Evolutionary conservation across 2,113 vertebrate species (phyloP), one percentile per base, ranked within the genome.

Genomic region (Saimiri boliviensis): DNA sequence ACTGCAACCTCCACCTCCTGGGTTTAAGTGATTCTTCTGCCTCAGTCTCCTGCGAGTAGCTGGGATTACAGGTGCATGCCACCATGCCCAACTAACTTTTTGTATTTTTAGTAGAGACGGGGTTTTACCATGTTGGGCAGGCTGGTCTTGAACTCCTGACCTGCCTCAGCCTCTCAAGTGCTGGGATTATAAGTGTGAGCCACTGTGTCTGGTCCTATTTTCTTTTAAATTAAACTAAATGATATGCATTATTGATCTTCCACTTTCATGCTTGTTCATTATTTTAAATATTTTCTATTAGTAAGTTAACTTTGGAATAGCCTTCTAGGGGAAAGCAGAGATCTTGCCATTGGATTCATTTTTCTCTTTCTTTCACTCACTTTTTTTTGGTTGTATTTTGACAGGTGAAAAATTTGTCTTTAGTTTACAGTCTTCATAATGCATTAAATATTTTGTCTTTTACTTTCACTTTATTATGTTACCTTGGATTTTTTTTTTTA

Each of bases 231-330:
- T 74, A 70, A 80, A 56, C 54, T 60, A 77, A 92, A 23, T 77
- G 52, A 42, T 79, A 52, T 81, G 8, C 30, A 17, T 85, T 77
- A 40, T n/a, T 95, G 45, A 10, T 93, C 8, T 68, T 95, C 45
- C 3, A 6, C 30, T 40, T 93, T 63, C 32, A 17, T 79, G 10
- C 73, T 68, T 89, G 30, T 63, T 76, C 12, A 60, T 95, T 74
- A 73, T 82, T 95, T 96, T 16, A 74, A 11, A 35, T 86, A 83
- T 89, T 86, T 93, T 66, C 54, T 89, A 2, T 86, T 96, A 37
- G 9, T 80, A 21, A 91, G 32, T 68, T 92, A 52, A 71, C 19
- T 35, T 91, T 79, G 66, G 70, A 86, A 20, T 54, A 56, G 27
- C 49, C 14, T 82, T 71, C 73, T 68, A 63, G 4, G 42, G 37